phyloP scores from a whole-genome alignment of 1,140 invertebrate species.

The Drosophila truncata region DNA sequence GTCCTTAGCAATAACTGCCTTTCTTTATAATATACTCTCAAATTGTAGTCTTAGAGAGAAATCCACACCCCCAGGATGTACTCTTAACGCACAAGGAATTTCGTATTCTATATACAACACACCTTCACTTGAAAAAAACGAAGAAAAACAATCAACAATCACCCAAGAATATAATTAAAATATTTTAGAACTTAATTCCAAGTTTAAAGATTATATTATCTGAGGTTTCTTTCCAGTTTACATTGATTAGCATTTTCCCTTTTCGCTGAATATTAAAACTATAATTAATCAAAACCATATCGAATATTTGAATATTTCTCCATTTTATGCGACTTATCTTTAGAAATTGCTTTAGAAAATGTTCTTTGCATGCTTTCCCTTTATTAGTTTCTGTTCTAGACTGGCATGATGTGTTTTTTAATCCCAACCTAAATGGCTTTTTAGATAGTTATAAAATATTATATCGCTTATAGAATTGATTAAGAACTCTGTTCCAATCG shows the following conservation, averaged over 20 bases:
- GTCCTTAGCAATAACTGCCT: constrained; percentile 67
- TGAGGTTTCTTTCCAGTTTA: constrained; percentile 25
- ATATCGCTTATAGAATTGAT: constrained; percentile 56
- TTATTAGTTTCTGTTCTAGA: constrained; percentile 30
- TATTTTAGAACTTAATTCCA: constrained; percentile 15
- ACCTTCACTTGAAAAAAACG: neutral
- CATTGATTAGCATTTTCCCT: constrained; percentile 20
- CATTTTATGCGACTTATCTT: constrained; percentile 3
- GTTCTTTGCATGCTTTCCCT: constrained; percentile 40
- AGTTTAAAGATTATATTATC: constrained; percentile 6
- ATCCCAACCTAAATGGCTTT: constrained; percentile 23
- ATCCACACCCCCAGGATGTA: constrained; percentile 16
- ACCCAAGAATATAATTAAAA: constrained; percentile 19
- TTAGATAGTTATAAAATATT: constrained; percentile 21
- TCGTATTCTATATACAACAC: constrained; percentile 25
- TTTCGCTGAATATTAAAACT: neutral
- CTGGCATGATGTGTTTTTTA: constrained; percentile 40
- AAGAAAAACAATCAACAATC: constrained; percentile 20
- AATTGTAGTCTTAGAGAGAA: constrained; percentile 21
- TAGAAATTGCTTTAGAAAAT: constrained; percentile 32
- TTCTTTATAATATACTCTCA: constrained; percentile 24
- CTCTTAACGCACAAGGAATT: constrained; percentile 37
- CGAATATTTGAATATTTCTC: constrained; percentile 30
- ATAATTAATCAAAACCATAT: constrained; percentile 25
- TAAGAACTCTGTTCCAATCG: constrained; percentile 62